Evolutionary conservation across 2,888 invertebrate species (phyloP).

Genomic region (Spialia ferax): DNA sequence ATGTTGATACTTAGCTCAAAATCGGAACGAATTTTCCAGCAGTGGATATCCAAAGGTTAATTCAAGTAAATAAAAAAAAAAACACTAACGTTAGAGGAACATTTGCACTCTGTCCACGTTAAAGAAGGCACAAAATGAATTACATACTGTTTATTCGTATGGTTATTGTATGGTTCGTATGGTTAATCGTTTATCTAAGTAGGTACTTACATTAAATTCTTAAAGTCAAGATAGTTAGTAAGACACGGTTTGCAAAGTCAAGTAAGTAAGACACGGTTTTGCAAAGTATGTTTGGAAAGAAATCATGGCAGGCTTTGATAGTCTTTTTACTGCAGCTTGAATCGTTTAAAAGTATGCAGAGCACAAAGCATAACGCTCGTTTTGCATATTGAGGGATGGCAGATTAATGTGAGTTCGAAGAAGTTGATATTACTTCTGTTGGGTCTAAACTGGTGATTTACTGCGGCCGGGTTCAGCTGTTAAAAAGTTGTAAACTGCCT

Average conservation of each 20-base stretch:
- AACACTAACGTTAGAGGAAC: neutral
- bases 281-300: conserved; percentile 7
- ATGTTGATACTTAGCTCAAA: no score
- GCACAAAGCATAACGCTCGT: conserved; percentile 63
- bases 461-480: conserved; percentile 74
- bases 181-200: no score
- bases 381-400: conserved; percentile 80
- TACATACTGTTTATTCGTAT: no score
- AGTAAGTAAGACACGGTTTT: neutral
- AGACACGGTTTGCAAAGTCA: neutral
- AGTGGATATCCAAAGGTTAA: no score
- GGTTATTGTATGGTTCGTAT: no score
- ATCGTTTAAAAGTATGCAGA: conserved; percentile 49
- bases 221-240: no score
- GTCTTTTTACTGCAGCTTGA: conserved; percentile 63
- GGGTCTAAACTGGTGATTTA: conserved; percentile 82
- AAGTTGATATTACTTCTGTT: conserved; percentile 84
- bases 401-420: conserved; percentile 85
- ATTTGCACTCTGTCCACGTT: neutral
- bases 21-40: no score
- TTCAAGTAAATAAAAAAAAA: no score
- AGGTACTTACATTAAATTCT: no score
- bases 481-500: conserved; percentile 85
- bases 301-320: conserved; percentile 55
- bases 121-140: no score